phyloP scores from a whole-genome alignment of 2,888 invertebrate species.

The Corythucha ciliata region DNA sequence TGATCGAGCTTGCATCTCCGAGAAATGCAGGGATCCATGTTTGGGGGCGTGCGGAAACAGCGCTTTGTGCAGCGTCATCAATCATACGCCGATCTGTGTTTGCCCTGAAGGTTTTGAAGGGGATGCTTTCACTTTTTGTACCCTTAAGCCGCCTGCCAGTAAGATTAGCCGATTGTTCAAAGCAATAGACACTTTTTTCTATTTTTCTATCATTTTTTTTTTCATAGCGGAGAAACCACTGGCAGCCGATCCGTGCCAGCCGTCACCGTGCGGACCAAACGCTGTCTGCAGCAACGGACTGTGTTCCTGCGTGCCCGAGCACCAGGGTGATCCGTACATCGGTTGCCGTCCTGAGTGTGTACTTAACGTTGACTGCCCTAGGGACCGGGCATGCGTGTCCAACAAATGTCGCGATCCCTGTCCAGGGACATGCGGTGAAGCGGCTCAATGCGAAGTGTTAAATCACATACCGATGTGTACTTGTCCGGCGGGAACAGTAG shows the following conservation, averaged over 20 bases:
- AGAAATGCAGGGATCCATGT: constrained; percentile 71
- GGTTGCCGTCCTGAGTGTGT: constrained; percentile 75
- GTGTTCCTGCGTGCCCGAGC: constrained; percentile 69
- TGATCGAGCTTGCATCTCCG: constrained; percentile 60
- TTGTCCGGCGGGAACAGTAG: constrained; percentile 47
- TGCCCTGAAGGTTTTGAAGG: constrained; percentile 49
- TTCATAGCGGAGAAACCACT: constrained; percentile 23
- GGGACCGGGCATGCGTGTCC: constrained; percentile 60
- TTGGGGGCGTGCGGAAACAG: constrained; percentile 63
- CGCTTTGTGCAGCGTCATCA: constrained; percentile 55
- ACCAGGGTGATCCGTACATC: constrained; percentile 75
- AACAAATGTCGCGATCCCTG: constrained; percentile 72
- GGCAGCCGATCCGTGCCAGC: constrained; percentile 64
- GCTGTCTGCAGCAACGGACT: constrained; percentile 71
- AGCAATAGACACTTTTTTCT: constrained; percentile 38
- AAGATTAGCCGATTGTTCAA: constrained; percentile 44
- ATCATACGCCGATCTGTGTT: constrained; percentile 50
- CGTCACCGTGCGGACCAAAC: constrained; percentile 78
- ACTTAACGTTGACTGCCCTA: constrained; percentile 71
- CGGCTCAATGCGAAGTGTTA: constrained; percentile 56
- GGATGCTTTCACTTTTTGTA: constrained; percentile 49
- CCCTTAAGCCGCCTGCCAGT: constrained; percentile 41
- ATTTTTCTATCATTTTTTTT: neutral
- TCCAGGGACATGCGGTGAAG: constrained; percentile 60
- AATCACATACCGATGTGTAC: constrained; percentile 51